Evolutionary conservation across 2,797 vertebrate genomes (phyloP).

Genomic region (Sphenodon punctatus): DNA sequence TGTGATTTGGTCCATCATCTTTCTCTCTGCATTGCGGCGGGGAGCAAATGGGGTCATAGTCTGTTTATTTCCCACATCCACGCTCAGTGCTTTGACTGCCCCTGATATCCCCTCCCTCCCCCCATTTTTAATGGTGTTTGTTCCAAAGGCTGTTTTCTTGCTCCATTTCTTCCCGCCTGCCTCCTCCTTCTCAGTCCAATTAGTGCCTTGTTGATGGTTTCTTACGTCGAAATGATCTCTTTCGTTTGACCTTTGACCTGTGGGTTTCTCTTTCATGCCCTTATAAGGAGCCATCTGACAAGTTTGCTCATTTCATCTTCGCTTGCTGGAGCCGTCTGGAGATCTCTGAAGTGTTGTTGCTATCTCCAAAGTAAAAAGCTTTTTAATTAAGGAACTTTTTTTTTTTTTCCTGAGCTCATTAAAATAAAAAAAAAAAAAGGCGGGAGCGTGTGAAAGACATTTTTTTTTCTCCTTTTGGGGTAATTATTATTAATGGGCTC

Average conservation of each 20-base stretch:
- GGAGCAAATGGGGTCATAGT: accelerated
- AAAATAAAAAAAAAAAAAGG: slow-evolving; percentile 62
- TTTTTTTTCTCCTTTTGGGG: not conserved
- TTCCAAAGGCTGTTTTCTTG: slow-evolving; percentile 29
- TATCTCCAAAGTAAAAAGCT: slow-evolving; percentile 57
- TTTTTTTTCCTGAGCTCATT: slow-evolving; percentile 48
- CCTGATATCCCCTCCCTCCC: not conserved
- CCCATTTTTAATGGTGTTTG: slow-evolving; percentile 14
- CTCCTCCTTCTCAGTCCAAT: slow-evolving; percentile 50
- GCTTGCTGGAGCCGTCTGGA: not conserved
- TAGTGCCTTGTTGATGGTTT: slow-evolving; percentile 47
- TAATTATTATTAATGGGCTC: slow-evolving; percentile 59
- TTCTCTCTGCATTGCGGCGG: accelerated
- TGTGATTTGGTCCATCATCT: not conserved
- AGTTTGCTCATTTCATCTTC: slow-evolving; percentile 45
- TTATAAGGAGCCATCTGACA: slow-evolving; percentile 37
- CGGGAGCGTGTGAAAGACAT: not conserved
- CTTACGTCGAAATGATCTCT: not conserved
- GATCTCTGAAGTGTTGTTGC: slow-evolving; percentile 48
- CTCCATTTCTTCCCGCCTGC: slow-evolving; percentile 10
- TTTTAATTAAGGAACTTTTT: slow-evolving; percentile 67
- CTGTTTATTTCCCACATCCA: accelerated
- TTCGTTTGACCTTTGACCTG: slow-evolving; percentile 40
- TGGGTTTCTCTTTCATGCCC: slow-evolving; percentile 2
- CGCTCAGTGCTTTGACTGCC: not conserved